Evolutionary conservation across 2,113 vertebrate genomes (phyloP), one percentile per base, ranked within the genome.

Genomic region (Syngnathus floridae): DNA sequence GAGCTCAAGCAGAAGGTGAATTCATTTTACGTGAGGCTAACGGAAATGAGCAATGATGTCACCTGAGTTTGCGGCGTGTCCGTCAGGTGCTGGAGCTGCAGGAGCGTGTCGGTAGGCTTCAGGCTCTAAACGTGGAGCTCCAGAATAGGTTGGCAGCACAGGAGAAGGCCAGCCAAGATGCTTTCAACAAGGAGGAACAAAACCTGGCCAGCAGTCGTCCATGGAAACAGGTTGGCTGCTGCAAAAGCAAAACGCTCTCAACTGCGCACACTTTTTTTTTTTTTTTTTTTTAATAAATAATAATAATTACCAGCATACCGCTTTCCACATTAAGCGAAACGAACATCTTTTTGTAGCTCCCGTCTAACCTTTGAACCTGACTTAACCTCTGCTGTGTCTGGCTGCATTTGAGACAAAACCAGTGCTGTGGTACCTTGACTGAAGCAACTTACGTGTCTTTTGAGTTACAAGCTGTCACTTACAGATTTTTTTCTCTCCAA

Each of bases 1-100:
- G 94, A 97, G 73, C 94, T 95, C 64, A 92, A 86, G 81, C 85
- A 90, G 70, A 97, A 93, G 93, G 95, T 95, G 81, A 41, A 14
- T 22, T 61, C 13, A 14, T 4, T 2, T 45, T 36, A 26, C 40
- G 41, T 5, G 19, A 1, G 19, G 46, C 17, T 21, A 49, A 49
- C 48, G 2, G 2, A 49, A n/a, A 21, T 49, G 2, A 49, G 19
- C 19, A n/a, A 31, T 31, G 26, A 13, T 2, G 46, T 19, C 35
- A 58, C 31, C 17, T 58, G 4, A 8, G 16, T 58, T 9, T 37
- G 10, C 54, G 26, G 1, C n/a, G 19, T 67, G 4, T 71, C 21
- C 17, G 40, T 63, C 61, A 97, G 96, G 91, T 98, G 26, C 14
- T 80, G 7, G 94, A 95, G 56, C 91, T 97, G 26, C 86, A 94